Base-by-base conservation (phyloP, 1,140 invertebrate species). In the Halesus radiatus region DNA sequence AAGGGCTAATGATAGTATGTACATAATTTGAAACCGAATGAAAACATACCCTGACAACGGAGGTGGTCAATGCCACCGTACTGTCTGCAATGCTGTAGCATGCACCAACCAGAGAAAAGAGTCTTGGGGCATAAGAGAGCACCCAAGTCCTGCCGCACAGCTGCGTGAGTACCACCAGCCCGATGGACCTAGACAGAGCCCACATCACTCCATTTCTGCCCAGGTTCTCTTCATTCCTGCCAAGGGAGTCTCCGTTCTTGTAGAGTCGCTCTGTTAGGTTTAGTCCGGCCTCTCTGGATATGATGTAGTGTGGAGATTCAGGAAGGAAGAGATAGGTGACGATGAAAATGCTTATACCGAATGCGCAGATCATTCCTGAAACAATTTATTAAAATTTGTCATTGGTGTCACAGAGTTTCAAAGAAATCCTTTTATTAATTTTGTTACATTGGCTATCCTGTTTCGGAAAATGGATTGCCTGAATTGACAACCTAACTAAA, bases 291-390 rank as follows among this genome's bases (percentile, higher is more conserved):
- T 78, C 76, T 56, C 37, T 18, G 8, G 76, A 78, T 18, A 78
- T 32, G 4, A 70, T 32, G 32, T 37, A 78, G 29, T 78, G 64
- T 8, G 62, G 76, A 29, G 76, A 78, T 26, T 78, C 76, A 7
- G 76, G 76, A 3, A 78, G 37, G 22, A 78, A 78, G 20, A 78
- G 45, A 64, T 78, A 78, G 1, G 76, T 70, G 3, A 68, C 50
- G 18, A 70, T 23, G 50, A 78, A 78, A n/a, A 78, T 78, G 18
- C 3, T 32, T 10, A 78, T 50, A 29, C 76, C 76, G 18, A 70
- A 70, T 16, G 58, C 64, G 26, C 50, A 78, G 29, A 70, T 54
- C 62, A 70, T 68, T 18, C 76, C 76, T 78, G 23, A 70, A 78
- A 78, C 37, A 45, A 45, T 45, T 13, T 13, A 45, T 45, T 13